Evolutionary conservation across 2,797 vertebrate genomes (phyloP).

Genomic region (Takifugu ocellatus): DNA sequence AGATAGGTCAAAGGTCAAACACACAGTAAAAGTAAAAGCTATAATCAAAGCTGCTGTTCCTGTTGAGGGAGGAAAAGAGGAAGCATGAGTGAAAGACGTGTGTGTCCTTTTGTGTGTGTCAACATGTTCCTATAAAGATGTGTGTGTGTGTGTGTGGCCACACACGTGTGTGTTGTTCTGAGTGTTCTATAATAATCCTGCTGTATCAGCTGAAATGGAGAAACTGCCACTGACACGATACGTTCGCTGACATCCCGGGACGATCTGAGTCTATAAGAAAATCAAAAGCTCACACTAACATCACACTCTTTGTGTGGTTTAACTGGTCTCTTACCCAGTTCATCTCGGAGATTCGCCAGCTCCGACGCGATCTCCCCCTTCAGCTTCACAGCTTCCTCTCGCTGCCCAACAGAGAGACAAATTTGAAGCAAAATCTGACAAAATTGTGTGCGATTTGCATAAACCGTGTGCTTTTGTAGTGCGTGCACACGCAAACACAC

Average conservation of each 20-base stretch:
- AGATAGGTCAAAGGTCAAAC: constrained; percentile 38
- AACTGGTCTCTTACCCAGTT: constrained; percentile 59
- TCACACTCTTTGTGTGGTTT: too few relatives aligned
- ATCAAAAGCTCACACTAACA: too few relatives aligned
- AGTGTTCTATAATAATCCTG: background rate
- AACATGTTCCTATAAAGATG: background rate
- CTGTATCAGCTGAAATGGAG: too few relatives aligned
- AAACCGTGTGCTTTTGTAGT: background rate
- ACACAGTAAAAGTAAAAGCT: constrained; percentile 21
- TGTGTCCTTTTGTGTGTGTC: too few relatives aligned
- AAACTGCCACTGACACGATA: too few relatives aligned
- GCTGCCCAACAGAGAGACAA: constrained; percentile 40
- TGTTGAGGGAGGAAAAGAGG: constrained; percentile 1
- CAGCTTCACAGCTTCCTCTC: constrained; percentile 59
- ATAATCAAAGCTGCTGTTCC: constrained; percentile 4
- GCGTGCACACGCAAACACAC: background rate
- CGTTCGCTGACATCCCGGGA: too few relatives aligned
- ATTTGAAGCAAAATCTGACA: background rate
- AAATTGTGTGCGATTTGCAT: too few relatives aligned
- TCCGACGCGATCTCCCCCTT: constrained; percentile 55
- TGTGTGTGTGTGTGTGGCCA: background rate
- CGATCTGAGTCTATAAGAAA: too few relatives aligned
- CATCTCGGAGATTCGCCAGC: constrained; percentile 45
- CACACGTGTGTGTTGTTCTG: background rate
- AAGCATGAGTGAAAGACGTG: background rate